Conservation (phyloP, 2,888 invertebrate species). For the Chydorus sphaericus region DNA sequence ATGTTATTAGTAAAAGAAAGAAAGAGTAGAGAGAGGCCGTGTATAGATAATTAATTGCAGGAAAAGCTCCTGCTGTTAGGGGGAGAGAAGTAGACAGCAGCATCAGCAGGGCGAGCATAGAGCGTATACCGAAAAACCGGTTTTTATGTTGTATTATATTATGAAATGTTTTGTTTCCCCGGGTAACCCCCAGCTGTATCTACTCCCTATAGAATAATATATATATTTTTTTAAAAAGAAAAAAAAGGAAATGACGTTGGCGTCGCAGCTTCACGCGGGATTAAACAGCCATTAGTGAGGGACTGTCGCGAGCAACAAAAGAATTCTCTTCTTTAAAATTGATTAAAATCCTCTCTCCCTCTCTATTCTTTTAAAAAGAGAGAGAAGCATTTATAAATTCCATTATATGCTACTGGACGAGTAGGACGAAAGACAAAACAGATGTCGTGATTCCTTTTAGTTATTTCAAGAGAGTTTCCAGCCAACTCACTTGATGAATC, state of each 20-base stretch:
- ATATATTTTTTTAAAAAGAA: not conserved
- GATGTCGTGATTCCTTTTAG: conserved; percentile 3
- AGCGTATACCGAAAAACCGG: too few species aligned
- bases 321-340: too few species aligned
- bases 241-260: not conserved
- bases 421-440: not conserved
- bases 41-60: not conserved
- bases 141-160: too few species aligned
- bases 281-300: too few species aligned
- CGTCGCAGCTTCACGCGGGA: too few species aligned
- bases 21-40: not conserved
- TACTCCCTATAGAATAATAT: too few species aligned
- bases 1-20: not conserved
- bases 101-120: not conserved
- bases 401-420: too few species aligned
- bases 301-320: too few species aligned
- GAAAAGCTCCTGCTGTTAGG: not conserved
- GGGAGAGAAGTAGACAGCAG: not conserved
- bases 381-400: too few species aligned
- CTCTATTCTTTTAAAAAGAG: not conserved
- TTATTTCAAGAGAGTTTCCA: not conserved
- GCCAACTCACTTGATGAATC: too few species aligned
- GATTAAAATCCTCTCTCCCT: not conserved
- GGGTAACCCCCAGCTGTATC: too few species aligned
- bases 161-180: too few species aligned